Evolutionary conservation across 2,888 invertebrate species (phyloP), one percentile per base, ranked within the genome.

Genomic region (Limnephilus rhombicus): DNA sequence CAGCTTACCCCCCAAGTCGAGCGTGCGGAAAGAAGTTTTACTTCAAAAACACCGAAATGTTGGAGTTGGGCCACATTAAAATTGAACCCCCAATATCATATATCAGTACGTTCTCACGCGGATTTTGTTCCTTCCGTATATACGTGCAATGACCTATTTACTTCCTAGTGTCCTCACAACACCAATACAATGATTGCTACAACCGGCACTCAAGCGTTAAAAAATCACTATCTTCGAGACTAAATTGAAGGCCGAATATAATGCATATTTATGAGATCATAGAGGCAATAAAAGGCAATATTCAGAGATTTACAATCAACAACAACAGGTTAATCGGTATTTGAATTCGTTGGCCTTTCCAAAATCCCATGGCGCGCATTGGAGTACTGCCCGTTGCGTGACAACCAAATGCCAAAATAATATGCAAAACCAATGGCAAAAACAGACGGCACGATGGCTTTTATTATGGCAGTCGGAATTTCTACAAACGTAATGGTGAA

Each of bases 361-460:
- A 68, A 68, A 68, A 68, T n/a, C 68, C 68, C 24, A 9, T 68
- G 24, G 24, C 68, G n/a, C 24, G 24, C 24, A n/a, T 68, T 68
- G 2, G 18, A 53, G 53, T 18, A 68, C 4, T 68, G 68, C 68
- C 68, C 68, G 9, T n/a, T 68, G 68, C 68, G 68, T 68, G 68
- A 68, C 68, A 68, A 7, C 68, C 24, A 68, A 68, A 68, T 68
- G 68, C 68, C 68, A n/a, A 68, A 68, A 68, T 68, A 68, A 68
- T 68, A 68, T 68, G 68, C 68, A n/a, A 68, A 68, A 68, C 68
- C 68, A 68, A 68, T 68, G 68, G 68, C 68, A 68, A 68, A 68
- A 68, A n/a, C 68, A 68, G 68, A 24, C 68, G 24, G 68, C 24
- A 24, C 68, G 68, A 68, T 68, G 24, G n/a, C 68, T 68, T 68